Percentiles rank a stretch among this genome's conserved stretches.
phyloP scores from a whole-genome alignment of 2,113 vertebrate genomes.

The Bambusicola thoracicus region DNA sequence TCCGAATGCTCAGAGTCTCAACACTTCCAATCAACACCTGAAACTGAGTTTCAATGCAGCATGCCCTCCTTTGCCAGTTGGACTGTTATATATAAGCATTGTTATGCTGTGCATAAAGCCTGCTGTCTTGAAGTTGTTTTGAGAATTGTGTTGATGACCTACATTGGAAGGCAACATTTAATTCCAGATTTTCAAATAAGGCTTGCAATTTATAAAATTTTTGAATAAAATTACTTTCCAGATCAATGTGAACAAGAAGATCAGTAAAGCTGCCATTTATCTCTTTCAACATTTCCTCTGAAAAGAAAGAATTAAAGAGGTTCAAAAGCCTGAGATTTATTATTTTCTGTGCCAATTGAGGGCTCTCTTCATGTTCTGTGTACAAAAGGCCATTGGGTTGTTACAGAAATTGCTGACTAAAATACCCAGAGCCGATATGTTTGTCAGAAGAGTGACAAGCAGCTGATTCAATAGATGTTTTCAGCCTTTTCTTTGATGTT shows the following conservation, averaged over 20 bases:
- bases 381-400: slow-evolving; percentile 62
- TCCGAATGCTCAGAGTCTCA: neutral
- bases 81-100: slow-evolving; percentile 6
- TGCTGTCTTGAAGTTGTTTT: slow-evolving; percentile 34
- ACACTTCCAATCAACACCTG: neutral
- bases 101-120: slow-evolving; percentile 3
- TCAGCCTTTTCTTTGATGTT: slow-evolving; percentile 51
- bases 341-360: slow-evolving; percentile 45
- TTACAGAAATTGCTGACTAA: slow-evolving; percentile 58
- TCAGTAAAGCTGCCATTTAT: slow-evolving; percentile 29
- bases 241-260: slow-evolving; percentile 2
- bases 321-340: slow-evolving; percentile 51
- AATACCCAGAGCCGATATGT: slow-evolving; percentile 29
- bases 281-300: neutral
- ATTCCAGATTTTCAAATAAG: slow-evolving; percentile 41
- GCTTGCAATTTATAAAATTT: slow-evolving; percentile 29
- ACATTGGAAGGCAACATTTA: slow-evolving; percentile 11
- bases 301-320: slow-evolving; percentile 23
- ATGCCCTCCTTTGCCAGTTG: neutral
- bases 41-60: neutral
- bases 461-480: slow-evolving; percentile 45
- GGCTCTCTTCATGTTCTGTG: slow-evolving; percentile 37
- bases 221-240: slow-evolving; percentile 23
- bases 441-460: slow-evolving; percentile 45
- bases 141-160: slow-evolving; percentile 24